Evolutionary conservation across 2,888 invertebrate species (phyloP), one percentile per base, ranked within the genome.

Genomic region (Ischnura elegans): DNA sequence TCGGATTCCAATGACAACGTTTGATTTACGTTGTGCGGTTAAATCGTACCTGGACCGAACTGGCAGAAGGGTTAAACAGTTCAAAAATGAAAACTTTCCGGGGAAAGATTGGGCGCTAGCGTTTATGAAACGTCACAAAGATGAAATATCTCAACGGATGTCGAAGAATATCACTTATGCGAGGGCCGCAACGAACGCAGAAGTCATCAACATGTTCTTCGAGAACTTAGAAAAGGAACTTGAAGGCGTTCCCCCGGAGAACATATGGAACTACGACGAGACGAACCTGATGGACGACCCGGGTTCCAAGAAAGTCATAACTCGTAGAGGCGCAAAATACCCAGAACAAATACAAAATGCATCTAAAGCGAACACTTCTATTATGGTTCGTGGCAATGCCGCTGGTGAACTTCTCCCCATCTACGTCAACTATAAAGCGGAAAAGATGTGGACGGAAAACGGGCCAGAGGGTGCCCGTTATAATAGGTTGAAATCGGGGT

Each of bases 361-460:
- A 2, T 87, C 45, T 3, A 87, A 87, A 46, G 87, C 87, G 21
- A 46, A 46, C 46, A 87, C 87, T 2, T 87, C 87, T 25, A 13
- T 87, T 0, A 87, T 87, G 87, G 87, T 87, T 2, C 46, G 87
- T 46, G 87, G 87, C 5, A 42, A 87, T 45, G 87, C 87, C 21
- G 45, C 45, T 46, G 87, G 87, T 6, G 25, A 13, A 2, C 1
- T 87, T 0, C 2, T 46, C 0, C 87, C 45, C 5, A 25, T 8
- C 0, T 86, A 46, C 25, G 21, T 87, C 1, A 87, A 87, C 10
- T 87, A 87, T 25, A 46, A 87, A 25, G 45, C 87, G 2, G 87
- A 87, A 45, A 87, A 45, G 2, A 45, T 87, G 6, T 87, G 87
- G 87, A 87, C 87, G 0, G 87, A 87, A 45, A 87, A 87, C n/a